Base-by-base conservation (phyloP, 2,888 invertebrate genomes). In the Netelia virgata region DNA sequence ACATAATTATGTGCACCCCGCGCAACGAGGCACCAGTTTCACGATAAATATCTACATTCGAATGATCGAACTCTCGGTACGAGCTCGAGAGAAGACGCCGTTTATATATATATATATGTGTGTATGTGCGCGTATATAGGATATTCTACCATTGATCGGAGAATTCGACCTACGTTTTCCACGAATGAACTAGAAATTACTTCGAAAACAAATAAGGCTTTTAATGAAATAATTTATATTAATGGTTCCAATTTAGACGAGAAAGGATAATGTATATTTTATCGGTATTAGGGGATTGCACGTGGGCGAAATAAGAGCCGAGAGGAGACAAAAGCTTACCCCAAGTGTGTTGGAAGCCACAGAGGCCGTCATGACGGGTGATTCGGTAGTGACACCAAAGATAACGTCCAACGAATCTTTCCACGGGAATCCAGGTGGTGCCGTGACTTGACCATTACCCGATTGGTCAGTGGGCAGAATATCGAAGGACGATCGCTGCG, bases 361-460 rank as follows among this genome's bases (percentile, higher is more conserved):
- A 16, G 93, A 93, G 47, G 92, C 93, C 41, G 92, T 91, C 72
- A 90, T 89, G 28, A 89, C 82, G 14, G 93, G 91, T 18, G 90
- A 89, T 82, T 90, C 87, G 6, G 93, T 93, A n/a, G 93, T 91
- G 14, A 93, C 90, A 14, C 93, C 93, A 75, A 93, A 92, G 83
- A 93, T 93, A 86, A 92, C 92, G 88, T 93, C 93, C 18, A 93
- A 81, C 9, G 93, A 92, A 90, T 93, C 92, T 77, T 91, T 91
- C 93, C 93, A 93, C 14, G 92, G 92, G 78, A 92, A 93, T 69
- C 91, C 91, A 41, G 92, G 89, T 9, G 92, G 89, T 47, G 91
- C 91, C 63, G 91, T 91, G 50, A 91, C 89, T 86, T 79, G 88
- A 64, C 86, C 88, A 50, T 81, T 86, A 64, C 73, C 77, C n/a